These are phyloP conservation scores for Maccullochella peelii DNA, from an alignment of 2,113 vertebrate genomes.

Conservation along the genomic window DNA sequence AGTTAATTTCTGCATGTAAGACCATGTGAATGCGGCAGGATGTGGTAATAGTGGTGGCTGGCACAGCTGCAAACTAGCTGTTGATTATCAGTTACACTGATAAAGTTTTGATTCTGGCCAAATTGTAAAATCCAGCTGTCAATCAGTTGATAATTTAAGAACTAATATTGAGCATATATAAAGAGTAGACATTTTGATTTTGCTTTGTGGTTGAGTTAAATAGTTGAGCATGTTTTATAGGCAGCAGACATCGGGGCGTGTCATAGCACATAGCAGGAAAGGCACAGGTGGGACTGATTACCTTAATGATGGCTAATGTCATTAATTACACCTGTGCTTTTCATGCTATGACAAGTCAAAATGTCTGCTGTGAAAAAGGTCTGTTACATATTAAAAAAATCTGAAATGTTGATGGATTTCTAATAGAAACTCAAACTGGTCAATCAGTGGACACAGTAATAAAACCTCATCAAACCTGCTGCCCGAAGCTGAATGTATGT, in stretches of 20 bases:
- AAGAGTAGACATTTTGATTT: background rate
- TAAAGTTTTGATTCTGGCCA: background rate
- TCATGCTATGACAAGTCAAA: background rate
- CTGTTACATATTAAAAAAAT: background rate
- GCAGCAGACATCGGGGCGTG: background rate
- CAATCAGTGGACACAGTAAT: background rate
- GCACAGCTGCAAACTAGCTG: background rate
- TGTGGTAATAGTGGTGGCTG: background rate
- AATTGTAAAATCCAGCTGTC: background rate
- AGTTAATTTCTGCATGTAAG: background rate
- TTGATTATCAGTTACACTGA: background rate
- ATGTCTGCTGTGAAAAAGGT: background rate
- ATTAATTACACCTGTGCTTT: background rate
- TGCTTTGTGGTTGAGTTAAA: background rate
- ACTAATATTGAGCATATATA: no score
- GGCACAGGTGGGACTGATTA: background rate
- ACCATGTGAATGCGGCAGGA: background rate
- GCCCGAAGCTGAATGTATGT: constrained; percentile 25
- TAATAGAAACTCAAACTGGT: background rate
- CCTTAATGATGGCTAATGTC: background rate
- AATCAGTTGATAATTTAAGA: background rate
- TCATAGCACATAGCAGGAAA: background rate
- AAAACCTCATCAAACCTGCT: background rate
- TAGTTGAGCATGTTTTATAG: background rate
- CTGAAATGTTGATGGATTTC: background rate